Base-by-base conservation (phyloP, 2,888 invertebrate species). In the Stenichneumon culpator region DNA sequence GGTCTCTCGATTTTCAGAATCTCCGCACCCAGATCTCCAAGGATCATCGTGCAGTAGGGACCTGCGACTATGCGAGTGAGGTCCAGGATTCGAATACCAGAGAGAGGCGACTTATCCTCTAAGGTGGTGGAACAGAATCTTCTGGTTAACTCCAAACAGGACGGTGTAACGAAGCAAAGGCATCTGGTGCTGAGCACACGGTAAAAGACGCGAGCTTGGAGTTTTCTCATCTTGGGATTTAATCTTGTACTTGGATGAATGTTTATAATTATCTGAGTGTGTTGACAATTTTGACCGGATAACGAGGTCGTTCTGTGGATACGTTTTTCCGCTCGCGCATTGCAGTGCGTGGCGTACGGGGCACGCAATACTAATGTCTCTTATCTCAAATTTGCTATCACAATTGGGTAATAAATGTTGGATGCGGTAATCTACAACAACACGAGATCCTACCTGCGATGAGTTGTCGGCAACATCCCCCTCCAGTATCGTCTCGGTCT, bases 1-100 rank as follows among this genome's bases (percentile, higher is more conserved):
- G 98, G 97, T 88, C 96, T 96, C 93, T 99, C 99, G 54, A 99
- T 96, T 95, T 99, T 99, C 69, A 98, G 96, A 0, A 99, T 95
- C 92, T 98, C 98, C 0, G 99, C 99, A 0, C 99, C 99, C 83
- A 99, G 94, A 94, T 99, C 99, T 1, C 97, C 97, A 28, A 99
- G 94, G 78, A 98, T 96, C 99, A 99, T 98, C 0, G 99, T 97
- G 93, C 99, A 99, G 92, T 97, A 98, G 0, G 99, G 99, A 0
- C 99, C 99, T 25, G 99, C 99, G 3, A 99, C 96, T 57, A 99
- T 97, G 89, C 99, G 95, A 6, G 97, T 97, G 85, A 98, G 93
- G 94, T 98, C 98, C 84, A 98, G 93, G 16, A 98, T 95, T 90
- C 96, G 95, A 52, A 98, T 94, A 83, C 97, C 97, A 80, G 95